Evolutionary conservation across 1,140 invertebrate genomes (phyloP).

Genomic region (Marisa cornuarietis): DNA sequence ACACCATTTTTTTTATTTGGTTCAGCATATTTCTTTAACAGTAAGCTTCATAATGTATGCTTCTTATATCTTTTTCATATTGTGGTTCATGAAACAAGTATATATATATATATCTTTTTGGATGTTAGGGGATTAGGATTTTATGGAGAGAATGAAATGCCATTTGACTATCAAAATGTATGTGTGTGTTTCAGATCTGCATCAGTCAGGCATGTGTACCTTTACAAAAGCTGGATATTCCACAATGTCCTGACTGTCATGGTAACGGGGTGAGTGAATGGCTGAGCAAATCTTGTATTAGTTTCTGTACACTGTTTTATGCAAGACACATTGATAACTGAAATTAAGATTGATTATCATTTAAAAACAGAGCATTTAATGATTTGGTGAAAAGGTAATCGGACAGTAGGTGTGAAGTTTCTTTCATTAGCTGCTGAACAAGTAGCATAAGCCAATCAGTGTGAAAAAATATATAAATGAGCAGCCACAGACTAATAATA

Average conservation of each 20-base stretch:
- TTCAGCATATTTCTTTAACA: too few species aligned
- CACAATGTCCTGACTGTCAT: slow-evolving; percentile 83
- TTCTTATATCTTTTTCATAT: background rate
- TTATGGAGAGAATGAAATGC: background rate
- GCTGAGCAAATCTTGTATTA: background rate
- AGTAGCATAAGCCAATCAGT: too few species aligned
- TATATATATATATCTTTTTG: background rate
- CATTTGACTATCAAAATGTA: background rate
- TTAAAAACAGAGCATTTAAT: too few species aligned
- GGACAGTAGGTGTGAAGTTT: too few species aligned
- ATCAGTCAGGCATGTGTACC: slow-evolving; percentile 87
- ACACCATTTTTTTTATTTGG: background rate
- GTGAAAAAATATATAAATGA: too few species aligned
- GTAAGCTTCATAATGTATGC: background rate
- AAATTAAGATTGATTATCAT: too few species aligned
- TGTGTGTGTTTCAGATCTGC: slow-evolving; percentile 80
- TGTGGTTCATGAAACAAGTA: background rate
- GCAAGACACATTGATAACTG: too few species aligned
- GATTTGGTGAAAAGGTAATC: too few species aligned
- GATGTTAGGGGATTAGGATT: background rate
- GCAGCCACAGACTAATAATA: too few species aligned
- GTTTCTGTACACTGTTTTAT: too few species aligned
- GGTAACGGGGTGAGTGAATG: slow-evolving; percentile 77
- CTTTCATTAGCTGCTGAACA: too few species aligned
- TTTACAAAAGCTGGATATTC: slow-evolving; percentile 73